Base-by-base conservation (phyloP, 2,888 invertebrate species). In the Phania funesta region DNA sequence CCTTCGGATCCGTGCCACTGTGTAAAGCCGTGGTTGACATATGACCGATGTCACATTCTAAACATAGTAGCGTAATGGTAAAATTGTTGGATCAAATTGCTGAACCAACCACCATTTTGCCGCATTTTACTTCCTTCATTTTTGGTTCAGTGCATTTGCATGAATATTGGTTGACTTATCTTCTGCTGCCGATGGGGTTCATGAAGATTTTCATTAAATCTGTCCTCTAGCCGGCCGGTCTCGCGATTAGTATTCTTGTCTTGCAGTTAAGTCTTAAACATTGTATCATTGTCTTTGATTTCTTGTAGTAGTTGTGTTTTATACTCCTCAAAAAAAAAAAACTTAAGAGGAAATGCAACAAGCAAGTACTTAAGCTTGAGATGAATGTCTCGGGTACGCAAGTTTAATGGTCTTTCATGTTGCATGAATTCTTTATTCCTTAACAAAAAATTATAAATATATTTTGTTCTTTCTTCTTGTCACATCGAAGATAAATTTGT, bases 191-290 rank as follows among this genome's bases (percentile, higher is more conserved):
- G 44, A 64, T 38, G 26, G 50, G 35, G 18, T 48, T 65, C 24
- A 48, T 78, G 56, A 56, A 35, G 52, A 67, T 81, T 76, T 64
- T 60, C 76, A 76, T 76, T 83, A 52, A 70, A 74, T 77, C 68
- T 77, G 50, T 56, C 50, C 32, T 48, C 52, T 73, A 62, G 35
- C 48, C 50, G 16, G 29, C 29, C 2, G 20, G 54, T n/a, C 9
- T 62, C 26, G 67, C 50, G 65, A 85, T 85, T 85, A 84, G 81
- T 85, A 85, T 85, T 84, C 85, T 82, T 75, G 83, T 82, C 85
- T 67, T 71, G 84, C 74, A 54, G 44, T 38, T 50, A 18, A 56
- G 62, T 82, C 80, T 80, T 81, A 82, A 84, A 84, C 75, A 56
- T 35, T 65, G 35, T 74, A 65, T 74, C 65, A 74, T 65, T 56